These are phyloP conservation scores for Zalophus californianus DNA, from an alignment of 2,797 vertebrate genomes.

Conservation along the genomic window DNA sequence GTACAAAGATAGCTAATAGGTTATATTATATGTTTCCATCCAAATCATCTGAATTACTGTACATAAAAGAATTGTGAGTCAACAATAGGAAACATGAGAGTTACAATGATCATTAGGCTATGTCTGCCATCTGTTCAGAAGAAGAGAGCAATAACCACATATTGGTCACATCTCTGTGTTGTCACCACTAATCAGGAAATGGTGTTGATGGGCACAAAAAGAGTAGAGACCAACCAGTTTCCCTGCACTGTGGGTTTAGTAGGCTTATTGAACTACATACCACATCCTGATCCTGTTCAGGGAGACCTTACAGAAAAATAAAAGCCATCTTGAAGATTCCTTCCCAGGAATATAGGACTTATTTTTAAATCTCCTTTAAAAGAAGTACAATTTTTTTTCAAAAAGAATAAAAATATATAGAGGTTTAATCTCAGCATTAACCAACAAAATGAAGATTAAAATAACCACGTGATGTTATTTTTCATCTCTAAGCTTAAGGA, in stretches of 20 bases:
- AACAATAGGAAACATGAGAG: not conserved
- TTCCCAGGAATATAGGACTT: not conserved
- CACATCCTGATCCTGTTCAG: not conserved
- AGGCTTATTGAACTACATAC: not conserved
- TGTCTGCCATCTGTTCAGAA: not conserved
- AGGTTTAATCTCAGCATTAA: not conserved
- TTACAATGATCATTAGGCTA: not conserved
- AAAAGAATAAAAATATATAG: not conserved
- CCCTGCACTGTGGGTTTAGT: not conserved
- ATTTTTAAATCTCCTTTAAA: not conserved
- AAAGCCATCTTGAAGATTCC: not conserved
- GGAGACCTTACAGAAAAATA: slow-evolving; percentile 21
- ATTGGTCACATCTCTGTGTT: not conserved
- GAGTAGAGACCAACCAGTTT: not conserved
- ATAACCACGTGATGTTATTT: not conserved
- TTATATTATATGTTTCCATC: not conserved
- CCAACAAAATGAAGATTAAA: not conserved
- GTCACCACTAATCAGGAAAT: not conserved
- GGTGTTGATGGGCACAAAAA: not conserved
- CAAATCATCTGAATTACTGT: not conserved
- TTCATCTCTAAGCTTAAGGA: not conserved
- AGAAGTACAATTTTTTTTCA: not conserved
- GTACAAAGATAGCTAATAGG: not conserved
- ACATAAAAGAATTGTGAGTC: not conserved
- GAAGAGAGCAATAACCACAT: not conserved